Conservation (phyloP, 2,888 invertebrate species). For the Bombylius major region DNA sequence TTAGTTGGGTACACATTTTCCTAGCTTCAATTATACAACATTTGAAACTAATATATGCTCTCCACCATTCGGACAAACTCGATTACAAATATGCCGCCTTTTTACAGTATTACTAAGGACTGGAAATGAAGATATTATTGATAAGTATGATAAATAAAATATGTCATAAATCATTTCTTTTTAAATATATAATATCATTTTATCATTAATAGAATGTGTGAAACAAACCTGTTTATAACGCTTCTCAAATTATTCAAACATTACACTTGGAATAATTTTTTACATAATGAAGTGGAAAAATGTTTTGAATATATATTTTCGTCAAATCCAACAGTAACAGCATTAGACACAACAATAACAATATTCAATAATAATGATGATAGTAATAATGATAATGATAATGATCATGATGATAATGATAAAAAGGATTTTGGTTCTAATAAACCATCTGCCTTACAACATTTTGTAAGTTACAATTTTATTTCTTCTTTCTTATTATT, state of each 20-base stretch:
- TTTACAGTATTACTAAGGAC: conserved; percentile 63
- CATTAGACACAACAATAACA: too few species aligned
- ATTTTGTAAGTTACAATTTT: conserved; percentile 37
- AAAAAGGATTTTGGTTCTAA: conserved; percentile 9
- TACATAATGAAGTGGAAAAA: conserved; percentile 80
- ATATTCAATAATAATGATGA: too few species aligned
- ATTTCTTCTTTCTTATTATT: conserved; percentile 5
- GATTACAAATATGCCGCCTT: conserved; percentile 68
- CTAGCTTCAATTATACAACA: conserved; percentile 42
- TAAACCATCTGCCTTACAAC: conserved; percentile 40
- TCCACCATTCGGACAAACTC: conserved; percentile 65
- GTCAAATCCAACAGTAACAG: conserved; percentile 4
- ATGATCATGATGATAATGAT: conserved; percentile 27
- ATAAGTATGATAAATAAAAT: conserved; percentile 42
- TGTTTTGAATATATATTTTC: conserved; percentile 60
- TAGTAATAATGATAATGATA: too few species aligned
- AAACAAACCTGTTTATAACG: conserved; percentile 45
- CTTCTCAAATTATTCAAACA: conserved; percentile 78
- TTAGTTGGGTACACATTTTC: neutral
- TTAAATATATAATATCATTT: neutral
- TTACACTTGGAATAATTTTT: conserved; percentile 89
- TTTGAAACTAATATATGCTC: conserved; percentile 52
- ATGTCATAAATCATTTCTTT: neutral
- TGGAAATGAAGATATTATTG: conserved; percentile 56
- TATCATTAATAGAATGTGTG: conserved; percentile 25